phyloP scores from a whole-genome alignment of 2,113 vertebrate genomes.

The Laterallus jamaicensis region DNA sequence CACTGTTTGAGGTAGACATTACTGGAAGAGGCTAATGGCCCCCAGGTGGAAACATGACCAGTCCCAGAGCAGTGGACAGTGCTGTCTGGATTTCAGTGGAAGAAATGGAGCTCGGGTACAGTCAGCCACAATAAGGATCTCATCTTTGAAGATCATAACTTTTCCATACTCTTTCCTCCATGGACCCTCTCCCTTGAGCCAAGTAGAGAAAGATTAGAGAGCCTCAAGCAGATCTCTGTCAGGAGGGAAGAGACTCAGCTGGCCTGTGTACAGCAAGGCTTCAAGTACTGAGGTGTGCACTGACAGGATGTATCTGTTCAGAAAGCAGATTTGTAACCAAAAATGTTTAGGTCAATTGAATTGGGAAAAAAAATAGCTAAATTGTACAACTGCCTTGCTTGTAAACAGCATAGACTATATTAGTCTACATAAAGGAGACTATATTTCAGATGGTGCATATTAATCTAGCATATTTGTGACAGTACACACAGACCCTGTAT shows the following conservation, averaged over 20 bases:
- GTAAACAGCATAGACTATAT: neutral
- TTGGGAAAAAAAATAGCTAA: neutral
- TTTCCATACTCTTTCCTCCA: neutral
- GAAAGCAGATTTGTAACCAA: neutral
- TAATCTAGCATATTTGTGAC: neutral
- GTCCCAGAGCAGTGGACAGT: neutral
- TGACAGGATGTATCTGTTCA: neutral
- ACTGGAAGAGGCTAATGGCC: neutral
- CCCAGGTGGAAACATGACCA: slow-evolving; percentile 21
- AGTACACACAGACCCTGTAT: neutral
- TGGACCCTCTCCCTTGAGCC: neutral
- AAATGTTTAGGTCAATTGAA: neutral
- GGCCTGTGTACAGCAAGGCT: neutral
- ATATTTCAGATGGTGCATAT: neutral
- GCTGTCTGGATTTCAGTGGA: neutral
- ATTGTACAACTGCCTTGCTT: neutral
- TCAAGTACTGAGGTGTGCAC: neutral
- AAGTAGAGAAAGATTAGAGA: neutral
- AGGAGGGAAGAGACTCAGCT: neutral
- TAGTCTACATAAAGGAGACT: neutral
- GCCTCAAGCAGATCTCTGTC: neutral
- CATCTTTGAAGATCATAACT: neutral
- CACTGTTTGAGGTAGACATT: neutral
- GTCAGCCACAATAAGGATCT: neutral
- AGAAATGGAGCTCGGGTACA: neutral